These are phyloP conservation scores for Acleris cristana DNA, from an alignment of 2,888 invertebrate genomes.

Conservation along the genomic window DNA sequence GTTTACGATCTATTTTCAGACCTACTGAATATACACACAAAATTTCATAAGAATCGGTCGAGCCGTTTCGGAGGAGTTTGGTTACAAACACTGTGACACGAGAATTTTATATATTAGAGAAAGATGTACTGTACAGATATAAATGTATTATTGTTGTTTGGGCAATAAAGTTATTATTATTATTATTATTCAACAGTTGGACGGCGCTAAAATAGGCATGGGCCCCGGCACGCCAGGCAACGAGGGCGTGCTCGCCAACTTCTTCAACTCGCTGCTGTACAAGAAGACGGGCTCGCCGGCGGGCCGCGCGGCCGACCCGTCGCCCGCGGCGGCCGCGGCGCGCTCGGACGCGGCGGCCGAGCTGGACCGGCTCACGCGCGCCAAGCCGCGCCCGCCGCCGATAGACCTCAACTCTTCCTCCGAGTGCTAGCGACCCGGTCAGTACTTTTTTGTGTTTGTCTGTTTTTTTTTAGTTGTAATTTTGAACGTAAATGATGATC, in stretches of 20 bases:
- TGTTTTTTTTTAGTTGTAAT: no score
- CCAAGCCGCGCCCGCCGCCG: slow-evolving; percentile 88
- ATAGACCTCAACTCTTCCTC: slow-evolving; percentile 82
- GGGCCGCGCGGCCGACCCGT: slow-evolving; percentile 83
- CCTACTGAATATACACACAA: no score
- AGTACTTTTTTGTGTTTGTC: no score
- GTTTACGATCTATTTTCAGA: no score
- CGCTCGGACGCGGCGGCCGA: slow-evolving; percentile 96
- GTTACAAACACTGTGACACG: no score
- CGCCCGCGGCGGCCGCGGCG: slow-evolving; percentile 85
- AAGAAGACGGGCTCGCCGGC: slow-evolving; percentile 93
- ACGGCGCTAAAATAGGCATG: slow-evolving; percentile 88
- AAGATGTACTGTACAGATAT: no score
- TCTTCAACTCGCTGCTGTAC: slow-evolving; percentile 98
- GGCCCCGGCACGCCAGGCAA: slow-evolving; percentile 89
- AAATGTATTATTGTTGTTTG: no score
- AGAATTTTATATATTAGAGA: no score
- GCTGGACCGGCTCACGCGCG: slow-evolving; percentile 93
- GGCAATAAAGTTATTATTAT: no score
- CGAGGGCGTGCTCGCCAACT: slow-evolving; percentile 98
- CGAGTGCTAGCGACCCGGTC: slow-evolving; percentile 61
- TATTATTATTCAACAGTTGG: slow-evolving; percentile 82
- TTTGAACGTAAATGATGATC: no score
- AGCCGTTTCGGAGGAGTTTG: no score
- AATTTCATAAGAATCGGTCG: no score